Conservation (phyloP, 2,113 vertebrate genomes). For the Hemichromis elongatus region DNA sequence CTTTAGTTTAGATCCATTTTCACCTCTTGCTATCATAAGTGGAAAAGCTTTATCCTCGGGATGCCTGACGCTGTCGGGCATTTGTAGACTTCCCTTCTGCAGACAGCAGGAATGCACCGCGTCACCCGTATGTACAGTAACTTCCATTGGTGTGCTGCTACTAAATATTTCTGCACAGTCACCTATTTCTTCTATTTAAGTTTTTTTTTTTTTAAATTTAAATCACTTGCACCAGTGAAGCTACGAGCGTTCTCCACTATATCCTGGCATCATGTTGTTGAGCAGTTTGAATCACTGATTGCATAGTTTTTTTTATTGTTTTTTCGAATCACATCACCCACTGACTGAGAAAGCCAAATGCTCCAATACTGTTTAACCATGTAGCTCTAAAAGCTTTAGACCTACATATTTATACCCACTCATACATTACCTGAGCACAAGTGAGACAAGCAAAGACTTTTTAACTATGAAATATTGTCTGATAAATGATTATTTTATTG, state of each 20-base stretch:
- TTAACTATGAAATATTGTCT: background rate
- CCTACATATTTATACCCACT: background rate
- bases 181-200: no score
- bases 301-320: no score
- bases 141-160: background rate
- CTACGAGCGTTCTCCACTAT: no score
- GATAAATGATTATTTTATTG: background rate
- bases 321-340: no score
- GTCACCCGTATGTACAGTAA: background rate
- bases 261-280: no score
- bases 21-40: background rate
- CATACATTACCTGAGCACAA: background rate
- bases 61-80: background rate
- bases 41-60: background rate
- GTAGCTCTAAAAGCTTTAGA: background rate
- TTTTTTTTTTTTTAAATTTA: no score
- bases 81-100: background rate
- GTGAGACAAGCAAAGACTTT: background rate
- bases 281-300: no score
- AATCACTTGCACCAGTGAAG: no score
- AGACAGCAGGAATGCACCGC: background rate
- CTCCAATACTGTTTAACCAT: background rate
- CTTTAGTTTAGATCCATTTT: background rate
- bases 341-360: no score
- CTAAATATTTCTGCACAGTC: no score